Conservation (phyloP, 37 sponge, comb jelly and placozoan genomes). For the Ianthella basta region DNA sequence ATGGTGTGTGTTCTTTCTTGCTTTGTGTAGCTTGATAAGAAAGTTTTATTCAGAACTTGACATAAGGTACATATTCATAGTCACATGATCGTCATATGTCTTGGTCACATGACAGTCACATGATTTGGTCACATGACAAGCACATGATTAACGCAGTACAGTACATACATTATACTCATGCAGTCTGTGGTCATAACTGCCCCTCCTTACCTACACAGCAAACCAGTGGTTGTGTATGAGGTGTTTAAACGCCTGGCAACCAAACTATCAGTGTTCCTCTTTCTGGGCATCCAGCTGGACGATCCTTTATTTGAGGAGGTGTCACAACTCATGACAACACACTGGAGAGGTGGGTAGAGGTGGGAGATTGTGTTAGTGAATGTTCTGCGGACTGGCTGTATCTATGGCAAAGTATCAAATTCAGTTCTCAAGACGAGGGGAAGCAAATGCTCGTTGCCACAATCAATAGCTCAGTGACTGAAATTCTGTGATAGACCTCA, state of each 20-base stretch:
- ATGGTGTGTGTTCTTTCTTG: not conserved
- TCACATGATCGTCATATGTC: too few species aligned
- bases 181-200: not conserved
- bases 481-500: too few species aligned
- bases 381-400: too few species aligned
- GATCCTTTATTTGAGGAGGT: slow-evolving; percentile 46
- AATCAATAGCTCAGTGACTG: too few species aligned
- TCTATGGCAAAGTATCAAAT: too few species aligned
- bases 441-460: too few species aligned
- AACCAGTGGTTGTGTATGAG: slow-evolving; percentile 61
- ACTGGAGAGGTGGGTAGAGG: slow-evolving; percentile 69
- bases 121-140: not conserved
- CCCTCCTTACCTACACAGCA: slow-evolving; percentile 25
- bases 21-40: not conserved
- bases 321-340: slow-evolving; percentile 70
- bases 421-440: too few species aligned
- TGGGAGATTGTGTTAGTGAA: not conserved
- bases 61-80: not conserved
- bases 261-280: slow-evolving; percentile 65
- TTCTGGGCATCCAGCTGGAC: slow-evolving; percentile 52
- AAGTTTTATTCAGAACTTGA: not conserved
- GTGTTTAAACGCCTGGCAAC: slow-evolving; percentile 74
- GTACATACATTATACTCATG: not conserved
- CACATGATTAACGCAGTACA: not conserved
- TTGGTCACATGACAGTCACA: too few species aligned